Evolutionary conservation across 2,113 vertebrate species (phyloP).

Genomic region (Carettochelys insculpta): DNA sequence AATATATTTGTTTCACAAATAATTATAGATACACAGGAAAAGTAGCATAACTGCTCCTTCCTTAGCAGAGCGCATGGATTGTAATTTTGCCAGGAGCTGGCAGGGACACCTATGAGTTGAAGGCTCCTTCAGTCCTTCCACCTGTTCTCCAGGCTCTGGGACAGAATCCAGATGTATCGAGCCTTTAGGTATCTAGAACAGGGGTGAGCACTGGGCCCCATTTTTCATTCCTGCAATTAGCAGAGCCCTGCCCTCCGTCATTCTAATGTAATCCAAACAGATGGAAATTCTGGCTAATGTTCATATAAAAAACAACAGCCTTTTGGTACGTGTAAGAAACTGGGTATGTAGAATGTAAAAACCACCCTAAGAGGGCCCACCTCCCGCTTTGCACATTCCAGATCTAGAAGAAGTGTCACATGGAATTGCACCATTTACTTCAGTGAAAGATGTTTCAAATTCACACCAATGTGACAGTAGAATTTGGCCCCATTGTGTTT

Average conservation of each 20-base stretch:
- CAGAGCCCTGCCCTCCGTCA: too few relatives aligned
- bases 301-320: too few relatives aligned
- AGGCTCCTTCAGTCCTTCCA: background rate
- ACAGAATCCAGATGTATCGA: background rate
- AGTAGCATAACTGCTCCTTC: background rate
- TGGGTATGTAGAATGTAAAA: too few relatives aligned
- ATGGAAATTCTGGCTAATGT: too few relatives aligned
- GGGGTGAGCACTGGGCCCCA: too few relatives aligned
- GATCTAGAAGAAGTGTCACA: background rate
- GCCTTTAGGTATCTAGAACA: too few relatives aligned
- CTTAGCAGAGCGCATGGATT: background rate
- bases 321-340: too few relatives aligned
- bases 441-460: background rate
- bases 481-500: background rate
- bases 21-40: background rate
- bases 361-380: too few relatives aligned
- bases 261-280: too few relatives aligned
- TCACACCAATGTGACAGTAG: background rate
- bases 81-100: background rate
- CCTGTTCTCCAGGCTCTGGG: background rate
- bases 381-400: too few relatives aligned
- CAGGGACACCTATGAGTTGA: background rate
- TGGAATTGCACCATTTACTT: background rate
- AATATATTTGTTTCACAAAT: constrained; percentile 57
- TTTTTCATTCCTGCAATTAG: too few relatives aligned